Percentiles rank a stretch among this genome's conserved stretches.
phyloP scores from a whole-genome alignment of 2,797 vertebrate genomes.

The Manis javanica region DNA sequence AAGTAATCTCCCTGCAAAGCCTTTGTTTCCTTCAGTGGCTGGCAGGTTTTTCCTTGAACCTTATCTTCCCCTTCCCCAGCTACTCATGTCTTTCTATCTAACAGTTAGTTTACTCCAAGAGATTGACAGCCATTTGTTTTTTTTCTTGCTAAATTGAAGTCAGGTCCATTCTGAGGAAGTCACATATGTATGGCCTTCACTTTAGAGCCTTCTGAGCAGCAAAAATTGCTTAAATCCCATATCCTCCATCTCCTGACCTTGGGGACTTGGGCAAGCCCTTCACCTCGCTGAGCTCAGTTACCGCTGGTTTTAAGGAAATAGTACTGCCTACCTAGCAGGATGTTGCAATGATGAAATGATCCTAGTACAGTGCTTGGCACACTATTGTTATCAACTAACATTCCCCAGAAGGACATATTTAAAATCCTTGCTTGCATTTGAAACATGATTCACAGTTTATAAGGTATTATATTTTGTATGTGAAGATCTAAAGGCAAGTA shows the following conservation, averaged over 20 bases:
- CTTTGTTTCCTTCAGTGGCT: too few species aligned
- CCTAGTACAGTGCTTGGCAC: background rate
- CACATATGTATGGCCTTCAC: background rate
- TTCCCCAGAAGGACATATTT: background rate
- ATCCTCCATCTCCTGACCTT: background rate
- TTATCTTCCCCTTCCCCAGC: too few species aligned
- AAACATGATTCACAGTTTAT: background rate
- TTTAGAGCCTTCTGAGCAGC: background rate
- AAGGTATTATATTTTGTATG: background rate
- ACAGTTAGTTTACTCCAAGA: background rate
- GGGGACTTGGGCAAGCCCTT: background rate
- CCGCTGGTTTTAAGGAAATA: background rate
- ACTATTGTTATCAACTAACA: background rate
- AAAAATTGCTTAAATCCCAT: background rate
- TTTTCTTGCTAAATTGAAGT: background rate
- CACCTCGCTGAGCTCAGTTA: background rate
- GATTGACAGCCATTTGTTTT: background rate
- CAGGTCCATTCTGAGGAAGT: background rate
- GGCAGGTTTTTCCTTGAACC: too few species aligned
- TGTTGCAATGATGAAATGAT: background rate
- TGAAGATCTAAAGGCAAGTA: conserved; percentile 24
- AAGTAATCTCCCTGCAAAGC: too few species aligned
- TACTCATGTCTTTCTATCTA: too few species aligned
- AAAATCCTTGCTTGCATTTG: background rate
- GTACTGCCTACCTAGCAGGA: background rate